Percentiles rank a stretch among this genome's conserved stretches.
These are phyloP conservation scores for Crocodylus rhombifer DNA, from an alignment of 2,797 vertebrate genomes.

Conservation along the genomic window DNA sequence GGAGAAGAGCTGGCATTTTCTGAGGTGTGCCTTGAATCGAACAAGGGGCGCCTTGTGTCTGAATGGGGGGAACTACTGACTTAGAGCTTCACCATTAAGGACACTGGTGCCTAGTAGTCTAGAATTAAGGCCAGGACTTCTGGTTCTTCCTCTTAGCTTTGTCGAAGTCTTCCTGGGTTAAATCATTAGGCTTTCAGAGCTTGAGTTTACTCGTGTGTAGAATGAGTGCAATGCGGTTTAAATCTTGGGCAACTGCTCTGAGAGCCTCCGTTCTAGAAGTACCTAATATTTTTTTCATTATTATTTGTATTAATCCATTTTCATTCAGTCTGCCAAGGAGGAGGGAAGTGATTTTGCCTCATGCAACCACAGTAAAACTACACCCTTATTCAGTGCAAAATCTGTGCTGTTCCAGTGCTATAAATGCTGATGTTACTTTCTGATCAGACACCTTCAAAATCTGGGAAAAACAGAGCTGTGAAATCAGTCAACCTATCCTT, in stretches of 20 bases:
- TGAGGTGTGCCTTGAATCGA: too few species aligned
- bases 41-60: too few species aligned
- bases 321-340: too few species aligned
- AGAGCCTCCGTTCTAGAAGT: neutral
- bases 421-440: neutral
- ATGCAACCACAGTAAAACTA: neutral
- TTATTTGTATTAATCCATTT: too few species aligned
- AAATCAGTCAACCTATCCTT: neutral
- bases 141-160: neutral
- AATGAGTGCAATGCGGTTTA: too few species aligned
- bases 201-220: neutral
- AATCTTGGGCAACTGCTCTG: neutral
- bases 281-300: neutral
- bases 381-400: neutral
- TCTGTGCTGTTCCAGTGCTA: neutral
- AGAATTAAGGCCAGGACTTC: neutral
- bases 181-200: neutral
- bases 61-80: too few species aligned
- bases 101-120: neutral
- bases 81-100: neutral
- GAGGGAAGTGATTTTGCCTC: too few species aligned
- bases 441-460: neutral
- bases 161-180: neutral
- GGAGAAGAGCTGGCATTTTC: too few species aligned
- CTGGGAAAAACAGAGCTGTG: neutral